Evolutionary conservation across 2,888 invertebrate species (phyloP).

Genomic region (Dusona sp.): DNA sequence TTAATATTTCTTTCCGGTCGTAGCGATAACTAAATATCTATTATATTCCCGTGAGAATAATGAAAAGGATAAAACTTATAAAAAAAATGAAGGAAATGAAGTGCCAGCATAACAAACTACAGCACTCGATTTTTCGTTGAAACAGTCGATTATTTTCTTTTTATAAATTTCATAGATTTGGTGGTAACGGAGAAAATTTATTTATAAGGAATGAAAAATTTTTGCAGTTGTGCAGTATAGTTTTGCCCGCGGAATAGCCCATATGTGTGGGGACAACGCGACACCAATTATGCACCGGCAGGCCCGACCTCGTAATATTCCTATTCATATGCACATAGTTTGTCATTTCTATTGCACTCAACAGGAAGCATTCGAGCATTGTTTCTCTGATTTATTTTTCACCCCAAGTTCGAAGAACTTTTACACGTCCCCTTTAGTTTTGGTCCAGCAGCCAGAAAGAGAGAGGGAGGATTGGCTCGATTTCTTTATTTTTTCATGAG

Average conservation of each 20-base stretch:
- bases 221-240: not conserved
- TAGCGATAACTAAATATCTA: no score
- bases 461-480: slow-evolving; percentile 33
- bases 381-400: slow-evolving; percentile 61
- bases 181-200: no score
- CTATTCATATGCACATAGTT: slow-evolving; percentile 22
- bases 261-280: slow-evolving; percentile 23
- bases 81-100: no score
- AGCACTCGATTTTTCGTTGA: not conserved
- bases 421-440: not conserved
- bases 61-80: no score
- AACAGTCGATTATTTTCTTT: not conserved
- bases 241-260: not conserved
- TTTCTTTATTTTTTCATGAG: slow-evolving; percentile 60
- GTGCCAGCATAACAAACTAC: no score
- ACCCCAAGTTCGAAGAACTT: slow-evolving; percentile 21
- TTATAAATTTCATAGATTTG: not conserved
- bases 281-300: slow-evolving; percentile 62
- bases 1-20: no score
- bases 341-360: slow-evolving; percentile 47
- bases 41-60: no score
- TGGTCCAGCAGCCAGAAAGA: not conserved
- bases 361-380: slow-evolving; percentile 44
- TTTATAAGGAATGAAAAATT: not conserved
- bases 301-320: slow-evolving; percentile 32